Percentiles rank a stretch among this genome's conserved stretches.
Evolutionary conservation across 1,140 invertebrate species (phyloP).

Genomic region (Telenomus remus): DNA sequence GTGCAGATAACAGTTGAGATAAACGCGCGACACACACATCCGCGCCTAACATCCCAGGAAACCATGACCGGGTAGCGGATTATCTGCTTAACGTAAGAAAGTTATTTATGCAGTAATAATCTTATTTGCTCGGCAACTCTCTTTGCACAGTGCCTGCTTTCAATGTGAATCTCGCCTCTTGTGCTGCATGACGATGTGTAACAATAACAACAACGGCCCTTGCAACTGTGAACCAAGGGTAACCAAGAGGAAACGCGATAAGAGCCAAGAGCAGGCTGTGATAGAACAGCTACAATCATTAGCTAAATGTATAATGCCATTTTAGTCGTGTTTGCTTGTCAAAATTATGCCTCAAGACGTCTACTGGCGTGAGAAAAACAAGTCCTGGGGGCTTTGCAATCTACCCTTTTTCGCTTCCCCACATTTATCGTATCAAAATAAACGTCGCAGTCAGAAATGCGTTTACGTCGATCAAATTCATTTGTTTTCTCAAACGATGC

Average conservation of each 20-base stretch:
- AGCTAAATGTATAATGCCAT: constrained; percentile 69
- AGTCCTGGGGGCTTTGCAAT: constrained; percentile 1
- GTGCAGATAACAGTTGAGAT: constrained; percentile 39
- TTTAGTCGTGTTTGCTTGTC: constrained; percentile 60
- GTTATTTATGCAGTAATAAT: constrained; percentile 72
- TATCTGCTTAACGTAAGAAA: constrained; percentile 64
- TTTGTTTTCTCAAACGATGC: constrained; percentile 5
- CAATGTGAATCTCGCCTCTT: constrained; percentile 42
- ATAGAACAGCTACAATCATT: constrained; percentile 68
- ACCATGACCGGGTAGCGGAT: constrained; percentile 47
- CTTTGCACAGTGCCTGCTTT: constrained; percentile 54
- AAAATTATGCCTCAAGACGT: constrained; percentile 53
- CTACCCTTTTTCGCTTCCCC: too few species aligned
- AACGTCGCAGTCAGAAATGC: constrained; percentile 13
- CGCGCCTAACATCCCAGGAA: constrained; percentile 23
- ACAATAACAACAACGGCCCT: constrained; percentile 59
- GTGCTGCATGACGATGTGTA: constrained; percentile 43
- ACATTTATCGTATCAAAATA: constrained; percentile 3
- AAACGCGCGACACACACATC: constrained; percentile 40
- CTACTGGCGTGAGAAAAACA: constrained; percentile 39
- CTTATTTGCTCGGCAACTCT: constrained; percentile 70
- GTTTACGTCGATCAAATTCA: constrained; percentile 18
- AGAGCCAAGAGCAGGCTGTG: constrained; percentile 60
- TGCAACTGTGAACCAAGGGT: constrained; percentile 63
- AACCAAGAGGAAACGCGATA: constrained; percentile 74